Conservation (phyloP, 2,113 vertebrate genomes). For the Micronycteris hirsuta region DNA sequence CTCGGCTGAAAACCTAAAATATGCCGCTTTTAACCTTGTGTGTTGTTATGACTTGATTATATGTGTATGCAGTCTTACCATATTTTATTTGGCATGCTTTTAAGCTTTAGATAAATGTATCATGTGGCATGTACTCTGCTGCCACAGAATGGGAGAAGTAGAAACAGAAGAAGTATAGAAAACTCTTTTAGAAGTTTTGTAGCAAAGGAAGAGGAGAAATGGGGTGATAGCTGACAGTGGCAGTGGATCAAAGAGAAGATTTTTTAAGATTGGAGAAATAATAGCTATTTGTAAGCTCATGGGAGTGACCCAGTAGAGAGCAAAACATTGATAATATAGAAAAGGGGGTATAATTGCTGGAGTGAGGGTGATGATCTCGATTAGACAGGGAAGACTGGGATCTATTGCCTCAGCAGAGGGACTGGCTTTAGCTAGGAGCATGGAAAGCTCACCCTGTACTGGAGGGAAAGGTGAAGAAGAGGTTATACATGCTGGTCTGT, state of each 20-base stretch:
- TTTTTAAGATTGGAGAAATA: not conserved
- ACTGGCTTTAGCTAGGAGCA: not conserved
- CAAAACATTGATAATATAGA: not conserved
- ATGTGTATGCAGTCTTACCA: not conserved
- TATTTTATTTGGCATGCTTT: not conserved
- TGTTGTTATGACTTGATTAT: not conserved
- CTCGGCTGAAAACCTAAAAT: not conserved
- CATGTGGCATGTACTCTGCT: not conserved
- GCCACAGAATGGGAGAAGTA: not conserved
- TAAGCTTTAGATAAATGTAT: not conserved
- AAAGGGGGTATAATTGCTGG: not conserved
- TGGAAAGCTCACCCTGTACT: not conserved
- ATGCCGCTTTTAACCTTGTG: not conserved
- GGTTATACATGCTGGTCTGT: not conserved
- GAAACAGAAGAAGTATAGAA: not conserved
- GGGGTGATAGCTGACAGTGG: not conserved
- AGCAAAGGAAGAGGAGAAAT: slow-evolving; percentile 24
- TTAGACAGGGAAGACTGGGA: not conserved
- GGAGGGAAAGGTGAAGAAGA: not conserved
- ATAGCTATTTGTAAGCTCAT: not conserved
- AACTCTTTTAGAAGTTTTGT: not conserved
- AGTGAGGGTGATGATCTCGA: not conserved
- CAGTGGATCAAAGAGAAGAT: not conserved
- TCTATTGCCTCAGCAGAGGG: not conserved
- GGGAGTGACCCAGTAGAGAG: not conserved